Evolutionary conservation across 2,113 vertebrate species (phyloP), one percentile per base, ranked within the genome.

Genomic region (Peromyscus californicus): DNA sequence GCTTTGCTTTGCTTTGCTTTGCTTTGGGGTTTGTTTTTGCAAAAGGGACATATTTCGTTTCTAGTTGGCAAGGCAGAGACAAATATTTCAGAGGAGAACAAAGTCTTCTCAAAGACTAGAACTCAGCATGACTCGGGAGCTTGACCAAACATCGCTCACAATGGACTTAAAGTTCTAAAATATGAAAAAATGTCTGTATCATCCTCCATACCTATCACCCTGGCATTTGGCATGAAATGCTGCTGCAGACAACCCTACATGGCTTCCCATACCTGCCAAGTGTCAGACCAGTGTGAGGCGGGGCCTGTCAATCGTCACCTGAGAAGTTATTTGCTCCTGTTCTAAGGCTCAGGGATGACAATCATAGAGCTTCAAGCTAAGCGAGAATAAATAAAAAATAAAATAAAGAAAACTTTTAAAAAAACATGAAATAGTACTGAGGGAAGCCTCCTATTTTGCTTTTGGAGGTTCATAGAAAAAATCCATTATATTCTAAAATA

Each of bases 401-500:
- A 57, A 5, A 2, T 48, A 17, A 57, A 19, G 45, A 33, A 39
- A 72, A 51, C 3, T 3, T 11, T 13, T 15, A 54, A 54, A 54
- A 67, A 67, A 54, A 59, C 51, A 83, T 69, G 22, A 85, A 79
- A 45, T 16, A 84, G 54, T 24, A 88, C 33, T 2, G 1, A 92
- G 8, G 82, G 54, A 82, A 93, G 84, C 10, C 79, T 91, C 67
- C 59, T n/a, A 59, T 83, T 78, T 93, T 69, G 61, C 86, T 88
- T 51, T 69, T 54, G 91, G 48, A 76, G 48, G 69, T 91, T 89
- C 89, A 86, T 31, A 65, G 33, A 51, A 93, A 95, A 39, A 90
- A 90, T 94, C 92, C 48, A 94, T 80, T 89, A 74, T 42, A 61
- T 83, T 96, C 69, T 95, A 42, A 5, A 87, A 84, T 84, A 97